Conservation (phyloP, 2,797 vertebrate genomes). For the Lutjanus campechanus region DNA sequence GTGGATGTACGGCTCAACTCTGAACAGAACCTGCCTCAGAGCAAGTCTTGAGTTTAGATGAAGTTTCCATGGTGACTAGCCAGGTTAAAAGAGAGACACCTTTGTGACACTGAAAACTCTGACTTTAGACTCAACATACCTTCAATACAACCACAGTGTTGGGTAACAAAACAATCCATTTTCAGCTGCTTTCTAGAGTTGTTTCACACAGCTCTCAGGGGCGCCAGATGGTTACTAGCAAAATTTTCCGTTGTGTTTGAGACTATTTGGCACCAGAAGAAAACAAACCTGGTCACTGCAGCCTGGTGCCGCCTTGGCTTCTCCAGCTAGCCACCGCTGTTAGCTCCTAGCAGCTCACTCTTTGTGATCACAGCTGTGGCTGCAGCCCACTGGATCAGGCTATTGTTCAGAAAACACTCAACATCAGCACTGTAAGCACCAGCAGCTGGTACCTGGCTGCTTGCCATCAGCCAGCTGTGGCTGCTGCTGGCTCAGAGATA, state of each 20-base stretch:
- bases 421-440: conserved; percentile 46
- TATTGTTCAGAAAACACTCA: conserved; percentile 50
- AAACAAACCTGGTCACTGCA: conserved; percentile 8
- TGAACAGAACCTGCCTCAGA: too few species aligned
- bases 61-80: too few species aligned
- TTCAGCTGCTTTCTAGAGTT: not conserved
- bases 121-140: too few species aligned
- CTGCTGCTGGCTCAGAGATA: conserved; percentile 46
- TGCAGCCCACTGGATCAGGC: conserved; percentile 47
- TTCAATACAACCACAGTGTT: not conserved
- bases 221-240: not conserved
- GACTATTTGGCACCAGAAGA: conserved; percentile 15
- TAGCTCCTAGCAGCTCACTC: conserved; percentile 18
- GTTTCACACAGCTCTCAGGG: not conserved
- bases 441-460: conserved; percentile 47
- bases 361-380: conserved; percentile 51
- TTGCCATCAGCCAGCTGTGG: conserved; percentile 44
- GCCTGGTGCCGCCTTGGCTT: not conserved
- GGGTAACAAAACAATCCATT: not conserved
- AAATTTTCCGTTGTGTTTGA: conserved; percentile 8
- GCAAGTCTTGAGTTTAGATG: too few species aligned
- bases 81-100: too few species aligned
- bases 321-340: conserved; percentile 8
- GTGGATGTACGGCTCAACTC: too few species aligned
- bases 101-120: too few species aligned